phyloP scores from a whole-genome alignment of 1,140 invertebrate genomes.

The Drosophila bocki region DNA sequence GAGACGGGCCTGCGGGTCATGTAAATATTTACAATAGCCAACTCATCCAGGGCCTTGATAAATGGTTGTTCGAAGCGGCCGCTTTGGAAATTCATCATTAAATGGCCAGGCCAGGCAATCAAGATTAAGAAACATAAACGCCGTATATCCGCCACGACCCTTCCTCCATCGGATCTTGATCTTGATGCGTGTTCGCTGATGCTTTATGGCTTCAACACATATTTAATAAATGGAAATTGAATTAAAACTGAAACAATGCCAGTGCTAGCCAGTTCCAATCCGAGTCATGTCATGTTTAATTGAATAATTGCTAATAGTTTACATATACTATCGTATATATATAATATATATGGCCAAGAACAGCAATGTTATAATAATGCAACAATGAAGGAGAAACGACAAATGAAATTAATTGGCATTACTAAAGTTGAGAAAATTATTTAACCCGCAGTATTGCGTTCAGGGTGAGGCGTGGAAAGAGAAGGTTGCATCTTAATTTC shows the following conservation, averaged over 20 bases:
- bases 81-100: slow-evolving; percentile 44
- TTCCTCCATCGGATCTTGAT: slow-evolving; percentile 30
- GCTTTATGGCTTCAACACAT: slow-evolving; percentile 38
- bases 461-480: slow-evolving; percentile 39
- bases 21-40: slow-evolving; percentile 62
- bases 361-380: slow-evolving; percentile 37
- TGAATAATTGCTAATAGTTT: slow-evolving; percentile 52
- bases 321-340: slow-evolving; percentile 5
- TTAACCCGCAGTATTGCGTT: slow-evolving; percentile 32
- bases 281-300: slow-evolving; percentile 45
- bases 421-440: slow-evolving; percentile 58
- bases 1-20: slow-evolving; percentile 32
- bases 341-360: slow-evolving; percentile 37
- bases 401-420: slow-evolving; percentile 56
- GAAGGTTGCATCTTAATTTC: slow-evolving; percentile 61
- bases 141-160: slow-evolving; percentile 32
- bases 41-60: slow-evolving; percentile 54
- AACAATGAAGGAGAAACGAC: slow-evolving; percentile 61
- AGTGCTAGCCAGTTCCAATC: slow-evolving; percentile 53
- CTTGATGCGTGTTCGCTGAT: slow-evolving; percentile 20
- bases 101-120: slow-evolving; percentile 42
- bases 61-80: slow-evolving; percentile 17
- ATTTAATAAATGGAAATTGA: slow-evolving; percentile 54
- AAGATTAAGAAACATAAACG: slow-evolving; percentile 45
- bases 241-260: slow-evolving; percentile 50